A percentile compares a stretch with the other conserved stretches of the same genome.
Evolutionary conservation across 2,888 invertebrate genomes (phyloP).

Genomic region (Bembecia ichneumoniformis): DNA sequence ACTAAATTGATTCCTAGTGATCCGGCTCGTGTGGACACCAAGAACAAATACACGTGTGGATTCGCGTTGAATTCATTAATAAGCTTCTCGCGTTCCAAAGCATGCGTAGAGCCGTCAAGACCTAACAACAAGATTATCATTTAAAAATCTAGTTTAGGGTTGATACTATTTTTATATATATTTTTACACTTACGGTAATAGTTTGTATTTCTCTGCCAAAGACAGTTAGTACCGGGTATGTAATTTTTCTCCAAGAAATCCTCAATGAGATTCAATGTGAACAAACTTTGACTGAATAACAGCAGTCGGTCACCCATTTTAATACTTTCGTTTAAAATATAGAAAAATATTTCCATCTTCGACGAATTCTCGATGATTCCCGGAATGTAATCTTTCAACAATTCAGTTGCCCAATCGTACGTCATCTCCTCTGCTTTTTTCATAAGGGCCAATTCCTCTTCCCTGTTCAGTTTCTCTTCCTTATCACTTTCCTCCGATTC

Average conservation of each 20-base stretch:
- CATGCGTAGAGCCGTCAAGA: slow-evolving; percentile 95
- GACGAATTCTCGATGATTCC: slow-evolving; percentile 94
- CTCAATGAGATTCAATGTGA: slow-evolving; percentile 95
- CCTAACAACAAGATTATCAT: slow-evolving; percentile 60
- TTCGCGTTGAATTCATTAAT: slow-evolving; percentile 97
- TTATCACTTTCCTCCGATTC: slow-evolving; percentile 71
- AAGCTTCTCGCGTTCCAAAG: slow-evolving; percentile 93
- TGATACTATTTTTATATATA: not conserved
- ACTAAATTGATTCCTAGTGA: slow-evolving; percentile 97
- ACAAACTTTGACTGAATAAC: slow-evolving; percentile 95
- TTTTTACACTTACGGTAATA: slow-evolving; percentile 85
- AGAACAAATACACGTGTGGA: slow-evolving; percentile 87
- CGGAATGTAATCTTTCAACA: slow-evolving; percentile 87
- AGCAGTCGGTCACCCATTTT: slow-evolving; percentile 90
- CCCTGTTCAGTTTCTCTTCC: slow-evolving; percentile 73
- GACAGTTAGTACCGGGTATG: slow-evolving; percentile 78
- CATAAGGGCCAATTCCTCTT: slow-evolving; percentile 66
- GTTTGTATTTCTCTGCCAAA: slow-evolving; percentile 88
- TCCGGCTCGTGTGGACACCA: slow-evolving; percentile 97
- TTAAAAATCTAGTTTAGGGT: not conserved
- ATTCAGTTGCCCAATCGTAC: slow-evolving; percentile 89
- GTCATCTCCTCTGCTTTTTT: slow-evolving; percentile 87
- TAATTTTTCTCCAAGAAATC: slow-evolving; percentile 85
- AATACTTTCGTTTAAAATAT: slow-evolving; percentile 91
- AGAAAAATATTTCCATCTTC: slow-evolving; percentile 95